phyloP scores from a whole-genome alignment of 2,888 invertebrate genomes.

The Aleiodes leptofemur region DNA sequence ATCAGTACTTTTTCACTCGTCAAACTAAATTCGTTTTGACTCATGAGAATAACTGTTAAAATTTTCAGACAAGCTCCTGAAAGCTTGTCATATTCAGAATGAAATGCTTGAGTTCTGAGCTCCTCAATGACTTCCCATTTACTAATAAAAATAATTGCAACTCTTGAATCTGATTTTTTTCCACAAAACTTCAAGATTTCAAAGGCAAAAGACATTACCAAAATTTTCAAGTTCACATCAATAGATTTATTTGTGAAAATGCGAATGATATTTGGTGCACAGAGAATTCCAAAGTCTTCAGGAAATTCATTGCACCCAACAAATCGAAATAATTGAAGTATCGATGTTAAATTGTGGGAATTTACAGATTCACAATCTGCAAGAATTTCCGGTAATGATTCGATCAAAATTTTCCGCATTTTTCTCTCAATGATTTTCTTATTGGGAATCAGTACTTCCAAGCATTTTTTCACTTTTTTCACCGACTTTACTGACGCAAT shows the following conservation, averaged over 20 bases:
- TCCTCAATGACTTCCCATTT: background rate
- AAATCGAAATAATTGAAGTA: background rate
- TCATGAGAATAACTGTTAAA: background rate
- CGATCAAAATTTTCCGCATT: background rate
- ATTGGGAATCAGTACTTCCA: background rate
- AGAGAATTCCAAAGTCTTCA: background rate
- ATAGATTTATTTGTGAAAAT: background rate
- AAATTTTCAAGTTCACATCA: no score
- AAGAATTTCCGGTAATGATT: background rate
- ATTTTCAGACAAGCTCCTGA: background rate
- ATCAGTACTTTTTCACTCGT: background rate
- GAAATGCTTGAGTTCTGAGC: background rate
- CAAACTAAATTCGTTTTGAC: background rate
- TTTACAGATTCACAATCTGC: background rate
- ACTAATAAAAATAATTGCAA: conserved; percentile 2
- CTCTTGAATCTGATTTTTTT: background rate
- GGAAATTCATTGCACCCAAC: background rate
- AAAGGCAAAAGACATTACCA: background rate
- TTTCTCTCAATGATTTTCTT: background rate
- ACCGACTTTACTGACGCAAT: background rate
- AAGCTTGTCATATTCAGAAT: background rate
- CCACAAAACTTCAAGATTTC: background rate
- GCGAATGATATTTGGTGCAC: conserved; percentile 14
- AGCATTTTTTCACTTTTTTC: background rate
- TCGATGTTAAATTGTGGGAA: background rate